Evolutionary conservation across 2,113 vertebrate genomes (phyloP).

Genomic region (Centropristis striata): DNA sequence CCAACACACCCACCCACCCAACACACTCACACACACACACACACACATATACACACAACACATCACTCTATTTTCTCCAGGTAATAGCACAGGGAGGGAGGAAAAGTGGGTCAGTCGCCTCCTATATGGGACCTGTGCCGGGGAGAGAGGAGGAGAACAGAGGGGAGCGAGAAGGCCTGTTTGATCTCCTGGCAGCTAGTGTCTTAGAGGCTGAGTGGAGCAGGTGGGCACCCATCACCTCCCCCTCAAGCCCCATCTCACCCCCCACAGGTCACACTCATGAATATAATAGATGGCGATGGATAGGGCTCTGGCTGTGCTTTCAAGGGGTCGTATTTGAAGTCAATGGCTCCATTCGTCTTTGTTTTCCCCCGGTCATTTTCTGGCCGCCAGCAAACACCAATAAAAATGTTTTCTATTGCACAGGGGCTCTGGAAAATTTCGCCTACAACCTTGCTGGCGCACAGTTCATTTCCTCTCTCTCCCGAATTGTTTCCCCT

Average conservation of each 20-base stretch:
- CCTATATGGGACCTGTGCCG: constrained; percentile 59
- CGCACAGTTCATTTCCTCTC: constrained; percentile 10
- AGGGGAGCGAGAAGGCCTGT: constrained; percentile 62
- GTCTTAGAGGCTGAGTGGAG: constrained; percentile 71
- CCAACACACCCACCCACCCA: constrained; percentile 31
- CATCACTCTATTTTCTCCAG: constrained; percentile 71
- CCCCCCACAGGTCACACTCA: constrained; percentile 69
- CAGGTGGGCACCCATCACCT: constrained; percentile 69
- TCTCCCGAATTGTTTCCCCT: background rate
- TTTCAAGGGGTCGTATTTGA: constrained; percentile 73
- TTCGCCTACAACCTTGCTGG: constrained; percentile 4
- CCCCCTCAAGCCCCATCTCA: constrained; percentile 17
- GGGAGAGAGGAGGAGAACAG: constrained; percentile 57
- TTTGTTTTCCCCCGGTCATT: constrained; percentile 66
- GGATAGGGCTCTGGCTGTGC: constrained; percentile 59
- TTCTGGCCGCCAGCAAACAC: constrained; percentile 55
- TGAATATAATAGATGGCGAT: constrained; percentile 76
- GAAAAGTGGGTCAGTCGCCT: constrained; percentile 79
- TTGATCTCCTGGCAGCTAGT: constrained; percentile 76
- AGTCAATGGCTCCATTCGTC: constrained; percentile 76
- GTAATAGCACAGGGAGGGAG: constrained; percentile 71
- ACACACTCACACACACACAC: constrained; percentile 24
- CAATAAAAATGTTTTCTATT: constrained; percentile 59
- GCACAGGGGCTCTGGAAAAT: constrained; percentile 19
- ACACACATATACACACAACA: constrained; percentile 19